Percentiles rank a stretch among this genome's conserved stretches.
phyloP scores from a whole-genome alignment of 35 echinoderm and acorn worm genomes.

The Ophioderma brevispina region DNA sequence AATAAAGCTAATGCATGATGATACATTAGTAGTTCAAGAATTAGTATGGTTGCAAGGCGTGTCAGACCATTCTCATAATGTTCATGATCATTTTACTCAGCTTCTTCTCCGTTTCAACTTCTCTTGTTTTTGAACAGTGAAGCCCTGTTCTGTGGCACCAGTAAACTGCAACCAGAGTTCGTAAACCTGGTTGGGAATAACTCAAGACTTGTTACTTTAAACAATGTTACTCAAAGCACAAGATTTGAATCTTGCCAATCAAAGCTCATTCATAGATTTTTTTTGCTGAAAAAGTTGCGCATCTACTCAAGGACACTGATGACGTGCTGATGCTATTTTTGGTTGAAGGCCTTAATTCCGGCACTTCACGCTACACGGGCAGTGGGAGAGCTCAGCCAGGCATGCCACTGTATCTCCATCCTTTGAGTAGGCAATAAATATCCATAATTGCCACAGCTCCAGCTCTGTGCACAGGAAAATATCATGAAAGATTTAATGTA shows the following conservation, averaged over 20 bases:
- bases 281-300: background rate
- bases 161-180: too few species aligned
- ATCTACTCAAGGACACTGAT: background rate
- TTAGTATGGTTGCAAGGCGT: too few species aligned
- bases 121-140: too few species aligned
- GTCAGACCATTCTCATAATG: too few species aligned
- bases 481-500: background rate
- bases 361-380: background rate
- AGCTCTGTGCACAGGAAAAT: background rate
- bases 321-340: background rate
- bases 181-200: too few species aligned
- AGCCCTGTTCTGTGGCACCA: too few species aligned
- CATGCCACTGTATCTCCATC: background rate
- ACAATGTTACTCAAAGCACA: background rate
- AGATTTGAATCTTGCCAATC: background rate
- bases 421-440: background rate
- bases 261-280: background rate
- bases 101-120: too few species aligned
- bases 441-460: background rate
- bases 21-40: too few species aligned
- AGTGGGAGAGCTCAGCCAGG: background rate
- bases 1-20: too few species aligned
- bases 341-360: background rate
- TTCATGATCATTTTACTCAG: too few species aligned
- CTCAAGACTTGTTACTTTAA: too few species aligned